These are phyloP conservation scores for Bufotes viridis DNA, from an alignment of 2,797 vertebrate genomes.

Conservation along the genomic window DNA sequence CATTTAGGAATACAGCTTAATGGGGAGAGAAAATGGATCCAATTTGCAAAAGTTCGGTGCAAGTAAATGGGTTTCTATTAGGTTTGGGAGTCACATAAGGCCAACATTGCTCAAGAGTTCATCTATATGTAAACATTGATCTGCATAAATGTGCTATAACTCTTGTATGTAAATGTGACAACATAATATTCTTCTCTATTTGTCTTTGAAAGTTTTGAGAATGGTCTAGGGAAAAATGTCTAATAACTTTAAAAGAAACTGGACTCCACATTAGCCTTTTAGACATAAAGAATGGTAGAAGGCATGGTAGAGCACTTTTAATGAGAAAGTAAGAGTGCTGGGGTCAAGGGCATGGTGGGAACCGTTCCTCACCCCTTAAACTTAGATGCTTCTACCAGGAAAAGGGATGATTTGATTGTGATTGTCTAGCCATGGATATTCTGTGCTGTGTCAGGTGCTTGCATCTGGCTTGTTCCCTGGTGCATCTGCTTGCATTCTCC, in stretches of 20 bases:
- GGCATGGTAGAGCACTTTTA: not conserved
- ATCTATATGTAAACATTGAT: not conserved
- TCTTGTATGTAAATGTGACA: not conserved
- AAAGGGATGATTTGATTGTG: not conserved
- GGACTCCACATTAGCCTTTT: not conserved
- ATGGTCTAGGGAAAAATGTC: slow-evolving; percentile 8
- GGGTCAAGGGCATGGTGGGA: not conserved
- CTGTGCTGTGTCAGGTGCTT: not conserved
- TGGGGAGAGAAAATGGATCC: slow-evolving; percentile 2
- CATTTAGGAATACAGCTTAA: not conserved
- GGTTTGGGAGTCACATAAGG: not conserved
- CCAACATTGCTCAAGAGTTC: not conserved
- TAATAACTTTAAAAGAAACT: not conserved
- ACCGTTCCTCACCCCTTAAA: not conserved
- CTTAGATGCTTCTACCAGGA: not conserved
- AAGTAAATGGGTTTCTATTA: not conserved
- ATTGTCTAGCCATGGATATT: not conserved
- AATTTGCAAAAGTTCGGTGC: not conserved
- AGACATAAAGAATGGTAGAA: not conserved
- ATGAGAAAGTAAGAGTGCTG: not conserved
- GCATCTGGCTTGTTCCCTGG: not conserved
- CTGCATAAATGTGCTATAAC: not conserved
- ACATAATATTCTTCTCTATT: not conserved
- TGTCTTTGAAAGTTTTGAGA: not conserved
- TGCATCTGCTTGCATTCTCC: not conserved